phyloP scores from a whole-genome alignment of 2,113 vertebrate genomes.

The Ramphastos sulfuratus region DNA sequence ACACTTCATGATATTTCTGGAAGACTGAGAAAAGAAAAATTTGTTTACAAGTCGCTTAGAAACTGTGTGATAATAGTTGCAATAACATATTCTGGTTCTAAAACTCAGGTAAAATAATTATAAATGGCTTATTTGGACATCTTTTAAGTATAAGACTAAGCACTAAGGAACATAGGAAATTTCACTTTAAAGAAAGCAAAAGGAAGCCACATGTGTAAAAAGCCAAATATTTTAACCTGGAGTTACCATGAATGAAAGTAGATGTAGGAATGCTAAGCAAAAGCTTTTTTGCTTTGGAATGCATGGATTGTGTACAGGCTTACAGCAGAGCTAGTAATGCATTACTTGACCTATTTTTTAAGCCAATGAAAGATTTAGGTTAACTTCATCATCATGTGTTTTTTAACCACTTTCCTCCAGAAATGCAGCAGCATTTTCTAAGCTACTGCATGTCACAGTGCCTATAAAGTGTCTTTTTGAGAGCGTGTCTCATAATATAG shows the following conservation, averaged over 20 bases:
- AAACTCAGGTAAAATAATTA: not conserved
- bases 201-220: not conserved
- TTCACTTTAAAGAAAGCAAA: not conserved
- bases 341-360: slow-evolving; percentile 72
- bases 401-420: slow-evolving; percentile 66
- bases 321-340: slow-evolving; percentile 38
- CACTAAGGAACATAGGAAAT: not conserved
- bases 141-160: not conserved
- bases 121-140: not conserved
- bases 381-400: slow-evolving; percentile 56
- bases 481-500: not conserved
- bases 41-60: not conserved
- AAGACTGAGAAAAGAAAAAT: not conserved
- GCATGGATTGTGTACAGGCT: slow-evolving; percentile 38
- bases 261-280: not conserved
- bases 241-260: slow-evolving; percentile 2
- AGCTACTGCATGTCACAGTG: not conserved
- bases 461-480: not conserved
- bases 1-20: not conserved
- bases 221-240: not conserved
- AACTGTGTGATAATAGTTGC: not conserved
- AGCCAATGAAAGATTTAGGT: slow-evolving; percentile 71
- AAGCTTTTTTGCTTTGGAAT: slow-evolving; percentile 46
- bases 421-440: slow-evolving; percentile 11
- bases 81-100: not conserved